phyloP scores from a whole-genome alignment of 1,140 invertebrate species.

The Megalonaias nervosa region DNA sequence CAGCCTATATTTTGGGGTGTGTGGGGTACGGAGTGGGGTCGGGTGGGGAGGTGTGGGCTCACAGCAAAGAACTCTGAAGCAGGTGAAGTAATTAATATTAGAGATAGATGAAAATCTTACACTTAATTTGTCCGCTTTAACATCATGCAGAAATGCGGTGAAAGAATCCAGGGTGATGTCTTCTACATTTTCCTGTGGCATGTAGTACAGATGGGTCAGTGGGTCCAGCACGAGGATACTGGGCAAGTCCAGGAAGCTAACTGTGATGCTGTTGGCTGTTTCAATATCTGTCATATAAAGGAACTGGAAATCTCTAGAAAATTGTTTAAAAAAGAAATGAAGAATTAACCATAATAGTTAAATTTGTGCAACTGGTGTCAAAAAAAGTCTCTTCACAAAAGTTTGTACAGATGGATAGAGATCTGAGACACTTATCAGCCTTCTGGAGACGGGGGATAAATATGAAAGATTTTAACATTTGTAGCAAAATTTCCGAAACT shows the following conservation, averaged over 20 bases:
- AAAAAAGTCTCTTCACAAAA: neutral
- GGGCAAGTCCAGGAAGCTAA: conserved; percentile 57
- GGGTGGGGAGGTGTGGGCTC: too few species aligned
- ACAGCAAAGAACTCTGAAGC: too few species aligned
- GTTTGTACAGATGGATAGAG: neutral
- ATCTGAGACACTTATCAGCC: neutral
- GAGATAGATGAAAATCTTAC: conserved; percentile 36
- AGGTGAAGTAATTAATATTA: too few species aligned
- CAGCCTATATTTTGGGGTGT: too few species aligned
- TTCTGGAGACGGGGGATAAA: neutral
- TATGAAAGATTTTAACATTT: neutral
- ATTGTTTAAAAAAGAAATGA: neutral
- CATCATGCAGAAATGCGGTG: conserved; percentile 47
- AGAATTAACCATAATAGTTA: too few species aligned
- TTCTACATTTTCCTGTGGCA: conserved; percentile 37
- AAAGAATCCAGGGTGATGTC: conserved; percentile 53
- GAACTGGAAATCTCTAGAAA: conserved; percentile 64
- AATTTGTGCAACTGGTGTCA: too few species aligned
- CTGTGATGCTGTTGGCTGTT: conserved; percentile 64
- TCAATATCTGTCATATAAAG: conserved; percentile 66
- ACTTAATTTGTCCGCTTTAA: conserved; percentile 50
- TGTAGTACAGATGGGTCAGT: conserved; percentile 59
- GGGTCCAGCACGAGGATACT: conserved; percentile 59
- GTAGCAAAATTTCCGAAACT: neutral
- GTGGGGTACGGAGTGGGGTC: too few species aligned